A percentile compares a stretch with the other conserved stretches of the same genome.
These are phyloP conservation scores for Ectemnius continuus DNA, from an alignment of 2,888 invertebrate genomes.

Conservation along the genomic window DNA sequence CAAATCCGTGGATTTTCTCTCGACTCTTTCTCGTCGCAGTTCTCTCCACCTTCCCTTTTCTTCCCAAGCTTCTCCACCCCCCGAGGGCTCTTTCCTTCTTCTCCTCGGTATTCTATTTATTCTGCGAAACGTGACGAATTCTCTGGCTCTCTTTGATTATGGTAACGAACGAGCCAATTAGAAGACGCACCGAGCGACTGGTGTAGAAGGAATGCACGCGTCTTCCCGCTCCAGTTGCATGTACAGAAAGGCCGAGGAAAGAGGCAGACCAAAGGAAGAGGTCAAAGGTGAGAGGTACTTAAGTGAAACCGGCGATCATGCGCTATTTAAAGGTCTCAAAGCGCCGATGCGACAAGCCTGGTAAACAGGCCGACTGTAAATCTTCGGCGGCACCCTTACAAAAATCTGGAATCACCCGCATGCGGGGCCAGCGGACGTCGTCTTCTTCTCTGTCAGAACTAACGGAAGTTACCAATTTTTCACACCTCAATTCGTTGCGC, in stretches of 20 bases:
- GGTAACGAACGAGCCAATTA: slow-evolving; percentile 72
- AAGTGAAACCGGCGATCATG: slow-evolving; percentile 18
- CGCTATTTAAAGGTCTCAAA: slow-evolving; percentile 52
- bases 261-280: slow-evolving; percentile 5
- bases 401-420: slow-evolving; percentile 53
- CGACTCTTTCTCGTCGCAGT: not conserved
- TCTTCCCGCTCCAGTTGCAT: slow-evolving; percentile 3
- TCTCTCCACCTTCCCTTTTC: not conserved
- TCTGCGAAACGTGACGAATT: slow-evolving; percentile 64
- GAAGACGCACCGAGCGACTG: slow-evolving; percentile 27
- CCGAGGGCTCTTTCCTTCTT: not conserved
- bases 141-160: slow-evolving; percentile 66
- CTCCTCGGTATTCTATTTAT: slow-evolving; percentile 50
- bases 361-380: slow-evolving; percentile 36
- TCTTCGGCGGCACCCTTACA: slow-evolving; percentile 36
- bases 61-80: not conserved
- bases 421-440: slow-evolving; percentile 28
- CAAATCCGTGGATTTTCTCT: slow-evolving; percentile 27
- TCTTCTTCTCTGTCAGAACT: slow-evolving; percentile 43
- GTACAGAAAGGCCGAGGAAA: slow-evolving; percentile 1
- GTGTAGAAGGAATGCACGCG: slow-evolving; percentile 15
- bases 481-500: slow-evolving; percentile 48
- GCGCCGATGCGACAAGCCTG: slow-evolving; percentile 27
- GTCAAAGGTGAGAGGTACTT: not conserved
- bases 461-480: slow-evolving; percentile 64